Evolutionary conservation across 2,797 vertebrate species (phyloP).

Genomic region (Rhinatrema bivittatum): DNA sequence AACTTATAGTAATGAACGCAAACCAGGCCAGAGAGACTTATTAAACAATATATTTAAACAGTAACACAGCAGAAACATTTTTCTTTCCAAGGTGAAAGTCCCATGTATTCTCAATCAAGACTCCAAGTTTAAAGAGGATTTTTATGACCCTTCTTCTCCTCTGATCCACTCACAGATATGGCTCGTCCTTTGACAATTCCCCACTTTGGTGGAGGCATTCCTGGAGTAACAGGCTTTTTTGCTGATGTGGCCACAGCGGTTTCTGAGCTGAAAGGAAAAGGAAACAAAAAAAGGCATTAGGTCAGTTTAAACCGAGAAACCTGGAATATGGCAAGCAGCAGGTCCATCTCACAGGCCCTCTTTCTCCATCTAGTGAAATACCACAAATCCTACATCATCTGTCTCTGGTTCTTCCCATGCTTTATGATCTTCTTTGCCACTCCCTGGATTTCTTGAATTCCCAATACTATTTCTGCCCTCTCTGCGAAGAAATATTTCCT

Average conservation of each 20-base stretch:
- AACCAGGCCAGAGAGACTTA: background rate
- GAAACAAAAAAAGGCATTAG: background rate
- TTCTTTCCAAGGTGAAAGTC: too few species aligned
- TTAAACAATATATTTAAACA: slow-evolving; percentile 17
- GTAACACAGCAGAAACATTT: background rate
- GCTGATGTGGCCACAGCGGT: slow-evolving; percentile 29
- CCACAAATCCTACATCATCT: too few species aligned
- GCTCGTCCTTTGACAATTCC: slow-evolving; percentile 79
- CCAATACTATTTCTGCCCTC: too few species aligned
- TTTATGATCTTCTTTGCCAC: too few species aligned
- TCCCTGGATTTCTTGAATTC: too few species aligned
- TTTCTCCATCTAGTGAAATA: too few species aligned
- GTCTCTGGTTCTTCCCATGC: too few species aligned
- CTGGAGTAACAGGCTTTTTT: slow-evolving; percentile 72
- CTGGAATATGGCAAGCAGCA: too few species aligned
- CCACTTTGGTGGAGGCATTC: slow-evolving; percentile 46
- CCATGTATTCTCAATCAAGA: background rate
- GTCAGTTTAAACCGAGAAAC: too few species aligned
- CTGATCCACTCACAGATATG: slow-evolving; percentile 63
- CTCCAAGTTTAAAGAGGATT: background rate
- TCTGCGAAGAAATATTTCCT: too few species aligned
- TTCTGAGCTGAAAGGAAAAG: slow-evolving; percentile 40
- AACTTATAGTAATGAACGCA: too few species aligned
- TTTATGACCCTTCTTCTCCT: fast-evolving
- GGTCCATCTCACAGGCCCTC: too few species aligned